Conservation (phyloP, 2,888 invertebrate species). For the Tipula helvola region DNA sequence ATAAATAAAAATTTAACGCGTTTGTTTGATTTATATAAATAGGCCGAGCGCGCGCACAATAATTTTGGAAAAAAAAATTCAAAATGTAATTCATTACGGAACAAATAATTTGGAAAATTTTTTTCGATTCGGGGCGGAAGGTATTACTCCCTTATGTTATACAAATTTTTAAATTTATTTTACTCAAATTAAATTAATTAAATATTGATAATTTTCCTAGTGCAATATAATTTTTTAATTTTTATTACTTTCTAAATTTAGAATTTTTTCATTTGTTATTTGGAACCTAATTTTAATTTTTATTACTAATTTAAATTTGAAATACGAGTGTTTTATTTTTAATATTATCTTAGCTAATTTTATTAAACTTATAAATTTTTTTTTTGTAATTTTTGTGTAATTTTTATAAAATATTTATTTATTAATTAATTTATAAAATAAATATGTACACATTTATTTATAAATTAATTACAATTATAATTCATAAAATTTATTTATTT, state of each 20-base stretch:
- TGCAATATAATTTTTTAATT: background rate
- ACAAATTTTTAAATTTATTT: background rate
- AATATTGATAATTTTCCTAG: slow-evolving; percentile 8
- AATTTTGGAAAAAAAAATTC: background rate
- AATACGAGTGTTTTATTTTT: background rate
- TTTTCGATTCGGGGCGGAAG: background rate
- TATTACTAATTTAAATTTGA: background rate
- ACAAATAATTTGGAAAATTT: background rate
- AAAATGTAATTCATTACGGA: background rate
- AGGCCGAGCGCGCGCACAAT: background rate
- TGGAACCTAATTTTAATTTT: slow-evolving; percentile 5
- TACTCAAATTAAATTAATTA: background rate
- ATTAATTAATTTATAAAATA: background rate
- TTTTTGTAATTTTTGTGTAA: background rate
- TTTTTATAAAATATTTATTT: background rate
- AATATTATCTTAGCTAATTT: background rate
- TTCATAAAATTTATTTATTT: background rate
- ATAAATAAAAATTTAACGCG: background rate
- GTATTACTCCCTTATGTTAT: background rate
- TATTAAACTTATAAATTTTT: background rate
- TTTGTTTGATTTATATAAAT: background rate
- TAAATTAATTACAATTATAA: background rate
- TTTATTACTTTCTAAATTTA: slow-evolving; percentile 8
- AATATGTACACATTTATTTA: background rate
- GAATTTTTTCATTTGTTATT: slow-evolving; percentile 7